A percentile compares a stretch with the other conserved stretches of the same genome.
phyloP scores from a whole-genome alignment of 2,888 invertebrate species.

The Archaeoteleia sp. region DNA sequence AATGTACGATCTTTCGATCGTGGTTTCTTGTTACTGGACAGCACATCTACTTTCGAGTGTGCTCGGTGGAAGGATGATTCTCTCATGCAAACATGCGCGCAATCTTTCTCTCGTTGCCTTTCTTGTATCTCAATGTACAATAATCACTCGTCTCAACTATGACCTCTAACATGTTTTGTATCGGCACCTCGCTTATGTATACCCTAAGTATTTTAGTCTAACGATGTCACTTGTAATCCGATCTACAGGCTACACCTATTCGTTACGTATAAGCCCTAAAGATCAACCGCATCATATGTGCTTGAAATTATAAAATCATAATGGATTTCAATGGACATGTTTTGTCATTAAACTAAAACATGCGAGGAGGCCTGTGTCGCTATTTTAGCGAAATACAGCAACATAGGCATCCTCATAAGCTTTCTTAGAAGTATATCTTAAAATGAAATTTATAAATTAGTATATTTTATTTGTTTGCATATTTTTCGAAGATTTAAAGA shows the following conservation, averaged over 20 bases:
- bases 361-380: too few species aligned
- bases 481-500: too few species aligned
- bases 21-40: constrained; percentile 1
- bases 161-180: constrained; percentile 34
- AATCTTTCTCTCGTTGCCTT: constrained; percentile 22
- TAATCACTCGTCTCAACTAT: constrained; percentile 28
- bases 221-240: constrained; percentile 33
- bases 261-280: constrained; percentile 45
- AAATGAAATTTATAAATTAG: too few species aligned
- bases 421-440: too few species aligned
- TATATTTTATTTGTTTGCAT: too few species aligned
- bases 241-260: constrained; percentile 46
- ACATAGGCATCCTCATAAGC: too few species aligned
- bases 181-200: constrained; percentile 48
- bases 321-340: too few species aligned
- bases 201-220: constrained; percentile 45
- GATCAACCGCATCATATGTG: constrained; percentile 14
- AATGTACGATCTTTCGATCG: constrained; percentile 14
- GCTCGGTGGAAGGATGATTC: constrained; percentile 30
- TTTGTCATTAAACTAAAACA: too few species aligned
- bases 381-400: too few species aligned
- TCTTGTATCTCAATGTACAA: constrained; percentile 28
- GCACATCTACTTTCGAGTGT: constrained; percentile 30
- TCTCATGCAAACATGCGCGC: constrained; percentile 27
- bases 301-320: constrained; percentile 2